Evolutionary conservation across 2,113 vertebrate species (phyloP).

Genomic region (Pangasianodon hypophthalmus): DNA sequence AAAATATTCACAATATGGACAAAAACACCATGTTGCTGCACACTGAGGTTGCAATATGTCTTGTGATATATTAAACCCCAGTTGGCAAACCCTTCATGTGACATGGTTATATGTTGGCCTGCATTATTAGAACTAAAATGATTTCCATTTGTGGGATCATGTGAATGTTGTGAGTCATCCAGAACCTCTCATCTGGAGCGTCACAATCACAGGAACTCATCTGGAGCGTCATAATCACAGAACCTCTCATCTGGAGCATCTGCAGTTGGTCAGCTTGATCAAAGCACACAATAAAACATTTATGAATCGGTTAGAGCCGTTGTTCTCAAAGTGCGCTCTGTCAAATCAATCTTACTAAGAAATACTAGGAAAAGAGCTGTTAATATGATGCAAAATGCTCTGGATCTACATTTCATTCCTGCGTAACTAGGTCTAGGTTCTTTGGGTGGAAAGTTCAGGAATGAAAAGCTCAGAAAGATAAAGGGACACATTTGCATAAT

Average conservation of each 20-base stretch:
- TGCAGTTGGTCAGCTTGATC: constrained; percentile 18
- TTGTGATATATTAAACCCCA: not conserved
- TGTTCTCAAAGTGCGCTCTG: not conserved
- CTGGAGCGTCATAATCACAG: not conserved
- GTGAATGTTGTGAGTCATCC: not conserved
- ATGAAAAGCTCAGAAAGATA: not conserved
- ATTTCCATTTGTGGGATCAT: constrained; percentile 19
- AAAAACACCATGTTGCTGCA: not conserved
- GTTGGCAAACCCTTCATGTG: not conserved
- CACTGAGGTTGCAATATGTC: not conserved
- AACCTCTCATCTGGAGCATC: constrained; percentile 22
- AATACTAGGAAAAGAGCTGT: not conserved
- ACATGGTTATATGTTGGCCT: not conserved
- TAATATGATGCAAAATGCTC: not conserved
- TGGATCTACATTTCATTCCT: not conserved
- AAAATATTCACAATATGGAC: not conserved
- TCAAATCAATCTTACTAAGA: not conserved
- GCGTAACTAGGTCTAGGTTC: not conserved
- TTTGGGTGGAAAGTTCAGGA: not conserved
- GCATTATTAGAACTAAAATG: not conserved
- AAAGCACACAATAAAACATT: constrained; percentile 10
- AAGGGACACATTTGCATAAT: not conserved
- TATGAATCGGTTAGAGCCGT: not conserved
- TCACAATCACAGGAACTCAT: constrained; percentile 23
- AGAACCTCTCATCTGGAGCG: constrained; percentile 7